These are phyloP conservation scores for Synaphobranchus kaupii DNA, from an alignment of 2,797 vertebrate species.

Conservation along the genomic window DNA sequence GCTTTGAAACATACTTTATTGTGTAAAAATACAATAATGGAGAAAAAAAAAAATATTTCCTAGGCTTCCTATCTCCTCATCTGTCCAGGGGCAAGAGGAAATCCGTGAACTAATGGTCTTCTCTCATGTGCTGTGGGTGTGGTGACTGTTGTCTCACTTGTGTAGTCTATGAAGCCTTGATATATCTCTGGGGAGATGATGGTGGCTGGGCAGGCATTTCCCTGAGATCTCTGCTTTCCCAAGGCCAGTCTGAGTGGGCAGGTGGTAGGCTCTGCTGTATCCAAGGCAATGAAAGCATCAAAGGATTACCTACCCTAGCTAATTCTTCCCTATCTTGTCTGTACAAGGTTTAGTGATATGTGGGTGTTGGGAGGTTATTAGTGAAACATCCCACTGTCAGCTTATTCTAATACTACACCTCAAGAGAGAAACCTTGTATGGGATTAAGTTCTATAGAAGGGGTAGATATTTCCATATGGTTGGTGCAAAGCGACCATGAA, in stretches of 20 bases:
- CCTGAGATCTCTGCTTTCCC: neutral
- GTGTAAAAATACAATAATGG: neutral
- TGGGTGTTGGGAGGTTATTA: neutral
- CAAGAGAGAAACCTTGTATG: neutral
- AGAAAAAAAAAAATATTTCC: neutral
- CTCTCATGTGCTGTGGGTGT: neutral
- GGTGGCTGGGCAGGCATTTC: neutral
- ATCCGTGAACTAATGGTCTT: neutral
- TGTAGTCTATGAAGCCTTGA: neutral
- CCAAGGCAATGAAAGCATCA: slow-evolving; percentile 17
- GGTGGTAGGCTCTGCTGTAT: neutral
- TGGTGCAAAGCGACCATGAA: neutral
- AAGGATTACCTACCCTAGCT: slow-evolving; percentile 14
- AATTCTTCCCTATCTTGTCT: neutral
- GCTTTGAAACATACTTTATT: neutral
- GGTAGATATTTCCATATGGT: neutral
- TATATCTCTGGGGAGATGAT: neutral
- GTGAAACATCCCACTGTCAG: neutral
- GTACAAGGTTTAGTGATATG: neutral
- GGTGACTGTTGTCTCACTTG: neutral
- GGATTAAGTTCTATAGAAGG: neutral
- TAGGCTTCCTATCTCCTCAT: neutral
- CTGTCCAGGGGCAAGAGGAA: neutral
- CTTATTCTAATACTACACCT: neutral
- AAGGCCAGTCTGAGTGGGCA: slow-evolving; percentile 13